Base-by-base conservation (phyloP, 2,888 invertebrate species). In the Drosophila monieri region DNA sequence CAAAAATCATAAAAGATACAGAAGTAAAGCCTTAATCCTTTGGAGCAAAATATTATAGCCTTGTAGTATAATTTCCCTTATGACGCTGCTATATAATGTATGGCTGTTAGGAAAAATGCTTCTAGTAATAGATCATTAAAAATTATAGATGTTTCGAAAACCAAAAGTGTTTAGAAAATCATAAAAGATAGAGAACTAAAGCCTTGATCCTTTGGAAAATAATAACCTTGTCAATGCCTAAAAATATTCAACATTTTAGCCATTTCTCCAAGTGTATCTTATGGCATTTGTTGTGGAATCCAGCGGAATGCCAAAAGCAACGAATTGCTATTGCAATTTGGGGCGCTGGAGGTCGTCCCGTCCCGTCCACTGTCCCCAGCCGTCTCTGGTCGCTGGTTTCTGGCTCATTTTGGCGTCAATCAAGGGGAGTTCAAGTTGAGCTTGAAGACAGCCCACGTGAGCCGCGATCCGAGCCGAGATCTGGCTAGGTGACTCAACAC, bases 211-310 rank as follows among this genome's bases (percentile, higher is more conserved):
- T n/a, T n/a, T n/a, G n/a, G n/a, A n/a, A n/a, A n/a, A n/a, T n/a
- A n/a, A n/a, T n/a, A n/a, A n/a, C n/a, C n/a, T n/a, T n/a, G n/a
- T n/a, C n/a, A n/a, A n/a, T n/a, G n/a, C n/a, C n/a, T n/a, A n/a
- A n/a, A n/a, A n/a, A n/a, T n/a, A n/a, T n/a, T n/a, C n/a, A n/a
- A n/a, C n/a, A 27, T 1, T 3, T 27, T 9, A 27, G 27, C 3
- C 0, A 27, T 52, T 39, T 30, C 25, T 49, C 18, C 3, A 8
- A 39, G n/a, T 66, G 66, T 52, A 57, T 4, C 15, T 21, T 71
- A 79, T 83, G 79, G 79, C 79, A 80, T 80, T 83, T 83, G 77
- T 74, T 59, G 52, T 62, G 78, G 79, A 74, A 81, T 79, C 75
- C 74, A 70, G 61, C 69, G 80, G 84, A 76, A 80, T 84, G 78